phyloP scores from a whole-genome alignment of 2,797 vertebrate species.

The Neoniphon sammara region DNA sequence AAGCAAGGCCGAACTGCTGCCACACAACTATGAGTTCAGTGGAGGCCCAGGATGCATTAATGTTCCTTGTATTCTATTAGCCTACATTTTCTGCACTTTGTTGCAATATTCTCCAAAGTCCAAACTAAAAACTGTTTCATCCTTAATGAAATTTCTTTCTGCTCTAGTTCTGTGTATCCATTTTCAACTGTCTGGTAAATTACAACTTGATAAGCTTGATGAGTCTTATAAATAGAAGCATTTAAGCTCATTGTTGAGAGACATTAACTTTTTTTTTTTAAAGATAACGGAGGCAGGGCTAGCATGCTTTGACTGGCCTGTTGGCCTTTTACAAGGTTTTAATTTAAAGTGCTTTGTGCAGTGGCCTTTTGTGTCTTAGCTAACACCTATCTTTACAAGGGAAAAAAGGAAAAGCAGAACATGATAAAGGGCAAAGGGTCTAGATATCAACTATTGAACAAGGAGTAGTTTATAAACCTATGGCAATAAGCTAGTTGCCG shows the following conservation, averaged over 20 bases:
- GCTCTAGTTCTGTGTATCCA: constrained; percentile 51
- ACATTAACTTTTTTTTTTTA: constrained; percentile 19
- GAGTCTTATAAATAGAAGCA: constrained; percentile 16
- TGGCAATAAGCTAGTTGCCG: constrained; percentile 3
- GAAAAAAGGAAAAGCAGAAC: neutral
- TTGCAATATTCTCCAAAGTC: constrained; percentile 60
- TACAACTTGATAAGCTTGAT: constrained; percentile 29
- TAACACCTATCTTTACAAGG: neutral
- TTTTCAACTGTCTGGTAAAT: constrained; percentile 49
- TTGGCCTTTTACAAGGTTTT: constrained; percentile 5
- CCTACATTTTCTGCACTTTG: constrained; percentile 60
- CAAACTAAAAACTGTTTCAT: constrained; percentile 43
- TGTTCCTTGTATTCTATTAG: constrained; percentile 53
- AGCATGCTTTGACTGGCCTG: neutral
- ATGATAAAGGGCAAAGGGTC: neutral
- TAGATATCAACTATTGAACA: neutral
- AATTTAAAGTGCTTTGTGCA: neutral
- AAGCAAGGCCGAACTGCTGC: constrained; percentile 54
- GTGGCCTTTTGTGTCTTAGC: constrained; percentile 5
- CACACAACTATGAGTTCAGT: constrained; percentile 32
- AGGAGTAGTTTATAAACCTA: constrained; percentile 1
- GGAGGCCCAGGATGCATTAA: constrained; percentile 43
- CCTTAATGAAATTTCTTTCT: constrained; percentile 47
- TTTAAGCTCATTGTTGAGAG: constrained; percentile 31
- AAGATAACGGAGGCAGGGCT: constrained; percentile 5